Percentiles rank a stretch among this genome's conserved stretches.
Evolutionary conservation across 2,888 invertebrate genomes (phyloP).

Genomic region (Empis stercorea): DNA sequence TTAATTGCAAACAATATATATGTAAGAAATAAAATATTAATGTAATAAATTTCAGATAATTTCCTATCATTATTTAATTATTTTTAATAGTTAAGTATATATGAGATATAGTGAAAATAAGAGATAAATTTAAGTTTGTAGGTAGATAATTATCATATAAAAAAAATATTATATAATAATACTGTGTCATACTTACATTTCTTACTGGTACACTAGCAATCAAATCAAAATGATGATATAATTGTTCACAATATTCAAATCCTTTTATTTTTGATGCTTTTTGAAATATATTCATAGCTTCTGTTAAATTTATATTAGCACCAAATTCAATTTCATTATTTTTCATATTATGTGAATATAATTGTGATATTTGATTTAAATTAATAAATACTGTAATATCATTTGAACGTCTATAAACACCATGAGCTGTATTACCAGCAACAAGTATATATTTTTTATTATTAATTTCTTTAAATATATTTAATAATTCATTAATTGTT

Average conservation of each 20-base stretch:
- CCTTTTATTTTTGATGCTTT: slow-evolving; percentile 31
- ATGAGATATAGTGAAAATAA: too few relatives aligned
- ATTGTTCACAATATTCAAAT: slow-evolving; percentile 41
- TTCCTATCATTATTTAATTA: too few relatives aligned
- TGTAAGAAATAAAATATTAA: too few relatives aligned
- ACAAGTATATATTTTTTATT: slow-evolving; percentile 45
- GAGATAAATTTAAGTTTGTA: too few relatives aligned
- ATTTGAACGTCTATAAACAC: slow-evolving; percentile 30
- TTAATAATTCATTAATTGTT: slow-evolving; percentile 39
- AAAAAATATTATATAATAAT: too few relatives aligned
- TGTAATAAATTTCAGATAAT: too few relatives aligned
- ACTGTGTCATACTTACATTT: slow-evolving; percentile 41
- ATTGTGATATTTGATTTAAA: slow-evolving; percentile 42
- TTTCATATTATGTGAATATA: slow-evolving; percentile 36
- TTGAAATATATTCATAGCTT: slow-evolving; percentile 39
- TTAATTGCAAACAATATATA: too few relatives aligned
- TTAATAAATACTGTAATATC: slow-evolving; percentile 42
- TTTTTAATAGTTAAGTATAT: too few relatives aligned
- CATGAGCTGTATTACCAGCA: slow-evolving; percentile 59
- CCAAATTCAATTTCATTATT: slow-evolving; percentile 33
- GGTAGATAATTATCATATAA: too few relatives aligned
- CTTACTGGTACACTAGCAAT: slow-evolving; percentile 54
- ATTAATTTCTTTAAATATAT: slow-evolving; percentile 37
- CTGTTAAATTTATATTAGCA: slow-evolving; percentile 40
- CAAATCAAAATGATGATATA: slow-evolving; percentile 45